These are phyloP conservation scores for Operophtera brumata DNA, from an alignment of 2,888 invertebrate species.

Conservation along the genomic window DNA sequence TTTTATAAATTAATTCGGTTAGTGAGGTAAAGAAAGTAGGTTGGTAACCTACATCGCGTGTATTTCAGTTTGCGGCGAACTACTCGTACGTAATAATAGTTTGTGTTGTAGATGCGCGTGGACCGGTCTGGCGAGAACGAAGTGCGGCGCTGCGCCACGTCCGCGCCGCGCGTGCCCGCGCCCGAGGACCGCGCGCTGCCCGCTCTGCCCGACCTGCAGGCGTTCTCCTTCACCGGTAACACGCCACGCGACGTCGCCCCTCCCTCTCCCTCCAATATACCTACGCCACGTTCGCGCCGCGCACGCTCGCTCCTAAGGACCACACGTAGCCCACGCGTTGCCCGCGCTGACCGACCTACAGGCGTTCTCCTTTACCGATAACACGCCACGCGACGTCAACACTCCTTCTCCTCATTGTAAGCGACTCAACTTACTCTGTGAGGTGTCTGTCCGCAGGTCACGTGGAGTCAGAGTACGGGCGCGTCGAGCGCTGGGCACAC, in stretches of 20 bases:
- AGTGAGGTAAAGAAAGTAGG: no score
- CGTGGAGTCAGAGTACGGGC: slow-evolving; percentile 35
- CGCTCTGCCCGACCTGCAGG: slow-evolving; percentile 53
- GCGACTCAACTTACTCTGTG: background rate
- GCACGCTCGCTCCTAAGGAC: slow-evolving; percentile 37
- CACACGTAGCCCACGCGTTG: no score
- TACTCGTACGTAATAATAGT: background rate
- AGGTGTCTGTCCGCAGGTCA: slow-evolving; percentile 41
- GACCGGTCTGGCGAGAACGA: slow-evolving; percentile 51
- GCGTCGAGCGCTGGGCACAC: slow-evolving; percentile 53
- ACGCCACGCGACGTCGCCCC: no score
- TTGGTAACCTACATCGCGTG: no score
- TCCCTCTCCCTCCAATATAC: no score
- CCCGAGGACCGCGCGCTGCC: slow-evolving; percentile 48
- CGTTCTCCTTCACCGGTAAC: slow-evolving; percentile 57
- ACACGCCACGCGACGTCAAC: background rate
- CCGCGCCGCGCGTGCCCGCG: slow-evolving; percentile 33
- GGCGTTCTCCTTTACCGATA: slow-evolving; percentile 57
- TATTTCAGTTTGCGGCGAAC: no score
- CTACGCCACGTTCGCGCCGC: slow-evolving; percentile 44
- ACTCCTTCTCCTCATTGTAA: no score
- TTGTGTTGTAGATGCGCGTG: slow-evolving; percentile 43
- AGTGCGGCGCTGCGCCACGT: slow-evolving; percentile 48
- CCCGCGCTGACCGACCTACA: slow-evolving; percentile 58
- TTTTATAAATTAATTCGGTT: no score